Evolutionary conservation across 2,888 invertebrate genomes (phyloP).

Genomic region (Endomychus coccineus): DNA sequence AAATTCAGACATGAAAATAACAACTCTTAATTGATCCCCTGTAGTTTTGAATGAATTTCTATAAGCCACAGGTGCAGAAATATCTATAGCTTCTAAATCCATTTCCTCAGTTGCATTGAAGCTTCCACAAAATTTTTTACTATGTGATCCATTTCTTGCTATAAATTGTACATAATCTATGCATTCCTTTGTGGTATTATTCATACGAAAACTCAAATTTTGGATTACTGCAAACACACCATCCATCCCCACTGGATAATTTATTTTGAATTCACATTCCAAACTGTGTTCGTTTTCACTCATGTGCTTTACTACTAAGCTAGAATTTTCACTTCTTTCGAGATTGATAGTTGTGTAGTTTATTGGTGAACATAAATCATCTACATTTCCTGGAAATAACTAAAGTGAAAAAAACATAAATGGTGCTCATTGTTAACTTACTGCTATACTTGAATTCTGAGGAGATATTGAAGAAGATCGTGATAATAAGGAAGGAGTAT

Average conservation of each 20-base stretch:
- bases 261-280: too few relatives aligned
- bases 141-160: conserved; percentile 10
- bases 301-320: too few relatives aligned
- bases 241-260: conserved; percentile 7
- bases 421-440: too few relatives aligned
- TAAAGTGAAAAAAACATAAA: too few relatives aligned
- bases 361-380: too few relatives aligned
- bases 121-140: conserved; percentile 11
- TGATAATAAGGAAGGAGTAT: too few relatives aligned
- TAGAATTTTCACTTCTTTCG: too few relatives aligned
- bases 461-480: too few relatives aligned
- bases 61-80: conserved; percentile 5
- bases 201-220: conserved; percentile 15
- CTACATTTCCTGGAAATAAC: too few relatives aligned
- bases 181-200: conserved; percentile 14
- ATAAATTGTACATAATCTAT: conserved; percentile 21
- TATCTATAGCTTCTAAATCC: conserved; percentile 5
- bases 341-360: too few relatives aligned
- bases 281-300: too few relatives aligned
- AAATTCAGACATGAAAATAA: conserved; percentile 17
- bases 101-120: conserved; percentile 10
- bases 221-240: conserved; percentile 22
- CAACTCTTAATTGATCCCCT: conserved; percentile 12
- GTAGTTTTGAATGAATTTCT: conserved; percentile 12
- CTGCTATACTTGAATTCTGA: too few relatives aligned